Base-by-base conservation (phyloP, 2,113 vertebrate genomes). In the Bettongia penicillata region DNA sequence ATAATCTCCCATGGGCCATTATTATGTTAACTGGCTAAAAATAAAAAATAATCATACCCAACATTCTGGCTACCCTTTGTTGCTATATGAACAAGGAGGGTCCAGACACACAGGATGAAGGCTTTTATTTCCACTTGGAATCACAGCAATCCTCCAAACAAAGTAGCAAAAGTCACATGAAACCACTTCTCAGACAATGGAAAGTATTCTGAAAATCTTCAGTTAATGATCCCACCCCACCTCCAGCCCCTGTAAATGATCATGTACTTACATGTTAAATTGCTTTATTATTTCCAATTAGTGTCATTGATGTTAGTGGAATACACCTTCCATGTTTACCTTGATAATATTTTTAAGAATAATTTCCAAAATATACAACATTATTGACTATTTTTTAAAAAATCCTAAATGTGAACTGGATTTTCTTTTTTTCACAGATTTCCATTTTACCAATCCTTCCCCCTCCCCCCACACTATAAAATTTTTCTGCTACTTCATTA, bases 61-160 rank as follows among this genome's bases (percentile, higher is more conserved):
- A 91, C n/a, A 68, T 47, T 23, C 55, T 2, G 61, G 4, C 57
- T n/a, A 91, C 61, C 11, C 11, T 0, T 2, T 53, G 55, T 50
- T 91, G 49, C 23, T 57, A 53, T 14, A 92, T 51, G 48, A 3
- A 92, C 53, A 93, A 53, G 93, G 97, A 96, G 53, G 90, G 68
- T 92, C 90, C 97, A 8, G 93, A 77, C 96, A 98, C 96, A 98
- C 53, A 98, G 84, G 89, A 97, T 96, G 93, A 90, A 95, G 57
- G 92, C 97, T 96, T 98, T 51, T 96, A 57, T 91, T 95, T 93
- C 90, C 95, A 96, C 96, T 97, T 96, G 97, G 93, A 98, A 98
- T 77, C 97, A 92, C 95, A 96, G 92, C 98, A 98, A 96, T 96
- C 16, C 84, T 94, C 93, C 97, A 61, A 92, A 77, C 93, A 95